phyloP scores from a whole-genome alignment of 2,113 vertebrate genomes.

The Chiloscyllium plagiosum region DNA sequence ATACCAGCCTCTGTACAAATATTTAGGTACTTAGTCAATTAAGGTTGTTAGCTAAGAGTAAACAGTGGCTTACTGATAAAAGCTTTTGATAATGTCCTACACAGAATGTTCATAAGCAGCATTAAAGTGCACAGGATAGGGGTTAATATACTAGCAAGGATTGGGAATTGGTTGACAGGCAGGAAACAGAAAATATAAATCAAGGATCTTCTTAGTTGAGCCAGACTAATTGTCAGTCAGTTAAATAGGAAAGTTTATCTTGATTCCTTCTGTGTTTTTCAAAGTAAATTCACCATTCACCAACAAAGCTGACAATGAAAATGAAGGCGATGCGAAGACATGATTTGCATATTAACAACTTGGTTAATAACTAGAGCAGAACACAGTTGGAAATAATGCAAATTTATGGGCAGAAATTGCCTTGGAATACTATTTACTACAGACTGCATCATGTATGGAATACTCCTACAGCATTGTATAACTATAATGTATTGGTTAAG shows the following conservation, averaged over 20 bases:
- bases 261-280: neutral
- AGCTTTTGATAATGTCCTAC: too few relatives aligned
- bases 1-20: too few relatives aligned
- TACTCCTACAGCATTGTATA: neutral
- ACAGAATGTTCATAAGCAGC: too few relatives aligned
- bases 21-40: too few relatives aligned
- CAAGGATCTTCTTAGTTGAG: neutral
- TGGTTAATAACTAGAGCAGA: neutral
- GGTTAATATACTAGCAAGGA: too few relatives aligned
- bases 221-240: neutral
- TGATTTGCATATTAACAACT: constrained; percentile 18
- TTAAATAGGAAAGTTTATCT: neutral
- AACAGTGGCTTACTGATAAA: too few relatives aligned
- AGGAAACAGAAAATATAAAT: neutral
- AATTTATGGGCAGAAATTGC: constrained; percentile 9
- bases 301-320: neutral
- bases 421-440: neutral
- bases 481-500: neutral
- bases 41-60: too few relatives aligned
- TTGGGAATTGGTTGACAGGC: neutral
- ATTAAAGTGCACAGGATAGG: too few relatives aligned
- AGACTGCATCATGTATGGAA: neutral
- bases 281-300: neutral
- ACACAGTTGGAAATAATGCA: constrained; percentile 15
- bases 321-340: neutral